Conservation (phyloP, 2,113 vertebrate genomes). For the Platysternon megacephalum region DNA sequence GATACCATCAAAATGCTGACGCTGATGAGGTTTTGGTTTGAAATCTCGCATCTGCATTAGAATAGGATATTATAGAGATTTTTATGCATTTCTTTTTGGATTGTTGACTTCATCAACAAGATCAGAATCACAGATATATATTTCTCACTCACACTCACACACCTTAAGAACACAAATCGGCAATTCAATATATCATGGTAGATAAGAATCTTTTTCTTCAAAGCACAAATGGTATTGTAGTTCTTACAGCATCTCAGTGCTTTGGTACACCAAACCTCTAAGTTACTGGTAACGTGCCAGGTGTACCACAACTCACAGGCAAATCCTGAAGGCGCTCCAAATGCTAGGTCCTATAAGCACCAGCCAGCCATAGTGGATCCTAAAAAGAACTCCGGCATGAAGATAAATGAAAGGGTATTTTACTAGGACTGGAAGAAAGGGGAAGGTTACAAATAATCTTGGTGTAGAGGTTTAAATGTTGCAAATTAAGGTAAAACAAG, state of each 20-base stretch:
- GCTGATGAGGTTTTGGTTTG: accelerated
- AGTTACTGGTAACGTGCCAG: not conserved
- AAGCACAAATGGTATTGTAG: not conserved
- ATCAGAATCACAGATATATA: not conserved
- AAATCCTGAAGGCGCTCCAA: not conserved
- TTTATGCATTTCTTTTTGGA: not conserved
- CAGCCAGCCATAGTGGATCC: not conserved
- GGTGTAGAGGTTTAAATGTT: not conserved
- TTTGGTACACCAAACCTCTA: not conserved
- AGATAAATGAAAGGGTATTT: not conserved
- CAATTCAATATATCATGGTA: not conserved
- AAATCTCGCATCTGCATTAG: not conserved
- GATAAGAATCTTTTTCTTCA: not conserved
- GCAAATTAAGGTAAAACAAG: not conserved
- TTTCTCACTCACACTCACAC: not conserved
- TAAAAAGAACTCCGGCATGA: not conserved
- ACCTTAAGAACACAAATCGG: not conserved
- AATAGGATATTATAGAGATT: not conserved
- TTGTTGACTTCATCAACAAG: not conserved
- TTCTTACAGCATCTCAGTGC: not conserved
- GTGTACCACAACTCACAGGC: not conserved
- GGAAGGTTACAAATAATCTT: not conserved
- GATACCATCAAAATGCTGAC: accelerated
- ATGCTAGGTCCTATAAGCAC: accelerated
- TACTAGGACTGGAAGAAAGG: accelerated